Percentiles rank a stretch among this genome's conserved stretches.
Evolutionary conservation across 2,888 invertebrate genomes (phyloP).

Genomic region (Trissolcus brochymenae): DNA sequence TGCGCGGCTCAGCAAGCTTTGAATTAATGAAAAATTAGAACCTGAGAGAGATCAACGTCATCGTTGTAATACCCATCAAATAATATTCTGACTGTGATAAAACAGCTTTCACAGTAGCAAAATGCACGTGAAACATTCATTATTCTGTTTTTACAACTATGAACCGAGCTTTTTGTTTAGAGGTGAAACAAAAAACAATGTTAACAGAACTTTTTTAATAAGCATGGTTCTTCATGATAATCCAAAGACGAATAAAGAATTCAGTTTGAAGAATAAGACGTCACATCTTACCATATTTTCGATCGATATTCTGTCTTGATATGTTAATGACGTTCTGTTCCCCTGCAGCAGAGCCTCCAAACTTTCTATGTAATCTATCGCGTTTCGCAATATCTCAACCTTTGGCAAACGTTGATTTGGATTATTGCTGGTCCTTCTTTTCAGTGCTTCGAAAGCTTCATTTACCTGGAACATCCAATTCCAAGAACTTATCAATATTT

Average conservation of each 20-base stretch:
- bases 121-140: no score
- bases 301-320: constrained; percentile 58
- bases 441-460: constrained; percentile 97
- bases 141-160: no score
- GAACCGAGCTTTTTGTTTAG: no score
- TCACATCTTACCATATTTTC: constrained; percentile 59
- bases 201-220: constrained; percentile 37
- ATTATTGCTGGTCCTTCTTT: constrained; percentile 94
- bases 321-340: constrained; percentile 73
- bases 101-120: no score
- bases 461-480: constrained; percentile 86
- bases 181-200: constrained; percentile 6
- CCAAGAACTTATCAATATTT: constrained; percentile 2
- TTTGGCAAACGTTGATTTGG: constrained; percentile 98
- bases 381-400: constrained; percentile 96
- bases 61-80: no score
- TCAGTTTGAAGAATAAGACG: no score
- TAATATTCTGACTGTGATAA: no score
- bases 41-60: not conserved
- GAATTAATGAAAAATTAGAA: constrained; percentile 21
- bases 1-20: constrained; percentile 3
- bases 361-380: constrained; percentile 98
- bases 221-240: constrained; percentile 15
- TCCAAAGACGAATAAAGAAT: not conserved
- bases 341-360: constrained; percentile 89